phyloP scores from a whole-genome alignment of 2,113 vertebrate species.

The Tachuris rubrigastra region DNA sequence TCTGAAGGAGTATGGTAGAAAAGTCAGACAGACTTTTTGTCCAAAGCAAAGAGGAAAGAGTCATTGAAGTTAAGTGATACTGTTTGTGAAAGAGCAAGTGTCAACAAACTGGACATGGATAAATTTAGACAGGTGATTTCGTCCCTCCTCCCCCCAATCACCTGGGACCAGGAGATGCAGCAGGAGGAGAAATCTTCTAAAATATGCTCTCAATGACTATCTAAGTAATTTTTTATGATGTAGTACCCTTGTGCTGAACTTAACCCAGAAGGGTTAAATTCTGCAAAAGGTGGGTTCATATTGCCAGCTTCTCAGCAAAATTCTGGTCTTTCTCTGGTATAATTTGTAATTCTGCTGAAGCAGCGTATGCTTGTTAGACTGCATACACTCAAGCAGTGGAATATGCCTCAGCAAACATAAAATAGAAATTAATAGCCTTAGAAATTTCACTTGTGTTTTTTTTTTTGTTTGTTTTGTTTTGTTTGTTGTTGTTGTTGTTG shows the following conservation, averaged over 20 bases:
- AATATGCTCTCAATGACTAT: background rate
- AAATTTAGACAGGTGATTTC: background rate
- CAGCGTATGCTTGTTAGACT: background rate
- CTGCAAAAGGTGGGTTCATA: background rate
- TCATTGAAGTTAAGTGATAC: background rate
- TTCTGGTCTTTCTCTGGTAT: background rate
- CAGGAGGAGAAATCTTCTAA: background rate
- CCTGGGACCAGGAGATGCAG: background rate
- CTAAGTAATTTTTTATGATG: background rate
- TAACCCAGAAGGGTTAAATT: background rate
- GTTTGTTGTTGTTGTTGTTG: too few species aligned
- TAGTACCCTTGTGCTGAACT: background rate
- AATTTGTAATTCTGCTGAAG: background rate
- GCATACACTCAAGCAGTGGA: background rate
- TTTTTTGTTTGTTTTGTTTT: background rate
- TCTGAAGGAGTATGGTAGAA: background rate
- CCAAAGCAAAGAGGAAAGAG: background rate
- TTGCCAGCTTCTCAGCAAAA: background rate
- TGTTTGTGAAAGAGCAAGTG: background rate
- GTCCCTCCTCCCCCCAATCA: background rate
- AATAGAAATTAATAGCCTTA: background rate
- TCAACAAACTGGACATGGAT: background rate
- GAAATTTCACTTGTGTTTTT: background rate
- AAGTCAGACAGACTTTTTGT: background rate
- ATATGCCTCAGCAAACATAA: background rate